Base-by-base conservation (phyloP, 1,140 invertebrate genomes). In the Penaeus chinensis region DNA sequence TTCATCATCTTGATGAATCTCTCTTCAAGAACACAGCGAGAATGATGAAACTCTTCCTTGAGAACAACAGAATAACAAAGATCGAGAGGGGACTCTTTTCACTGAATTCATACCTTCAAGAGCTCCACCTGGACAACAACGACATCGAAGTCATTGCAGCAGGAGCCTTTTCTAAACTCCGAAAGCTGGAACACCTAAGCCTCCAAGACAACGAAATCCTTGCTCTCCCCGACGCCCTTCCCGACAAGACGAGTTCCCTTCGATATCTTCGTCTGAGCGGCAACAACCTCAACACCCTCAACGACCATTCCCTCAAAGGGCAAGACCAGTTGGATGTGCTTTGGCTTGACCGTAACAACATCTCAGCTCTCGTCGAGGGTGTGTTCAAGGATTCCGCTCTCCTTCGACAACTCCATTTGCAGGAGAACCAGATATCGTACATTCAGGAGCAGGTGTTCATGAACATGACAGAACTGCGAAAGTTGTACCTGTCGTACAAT, bases 91-190 rank as follows among this genome's bases (percentile, higher is more conserved):
- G 95, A 7, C 95, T 97, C 8, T 97, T 98, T 90, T 95, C 96
- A 84, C 95, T 96, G 0, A 91, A 98, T 32, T 95, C 96, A 0
- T 94, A 95, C 19, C 92, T 98, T 2, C 93, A 96, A 89, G 97
- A 98, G 92, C 92, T 98, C 47, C 96, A 97, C 93, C 93, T 98
- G 47, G 96, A 98, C 91, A 96, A 97, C 91, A 98, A 98, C 92
- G 92, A 94, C 18, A 96, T 98, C 87, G 94, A 95, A 65, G 94
- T 94, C 22, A 96, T 98, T 87, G 96, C 97, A 88, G 94, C 95
- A 3, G 96, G 96, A 76, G 95, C 97, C 1, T 95, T 99, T 90
- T 94, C 95, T 47, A 96, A 95, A 3, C 92, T 99, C 61, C 94
- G 94, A 90, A 96, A 94, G 91, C 93, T 99, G 37, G 96, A 97